Evolutionary conservation across 2,113 vertebrate species (phyloP).

Genomic region (Agelaius tricolor): DNA sequence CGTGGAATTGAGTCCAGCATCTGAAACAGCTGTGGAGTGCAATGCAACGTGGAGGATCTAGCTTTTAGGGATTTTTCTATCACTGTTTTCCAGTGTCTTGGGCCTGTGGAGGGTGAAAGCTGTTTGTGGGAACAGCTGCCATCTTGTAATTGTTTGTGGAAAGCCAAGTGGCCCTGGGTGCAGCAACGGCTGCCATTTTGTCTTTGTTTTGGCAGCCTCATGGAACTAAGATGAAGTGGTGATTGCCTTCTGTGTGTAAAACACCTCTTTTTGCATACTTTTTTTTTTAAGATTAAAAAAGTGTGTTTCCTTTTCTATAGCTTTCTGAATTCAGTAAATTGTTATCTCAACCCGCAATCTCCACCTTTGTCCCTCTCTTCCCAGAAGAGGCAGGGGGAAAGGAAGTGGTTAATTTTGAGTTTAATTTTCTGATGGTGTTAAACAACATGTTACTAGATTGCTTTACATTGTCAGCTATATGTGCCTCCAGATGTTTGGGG

Average conservation of each 20-base stretch:
- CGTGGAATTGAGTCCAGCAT: neutral
- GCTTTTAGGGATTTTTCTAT: neutral
- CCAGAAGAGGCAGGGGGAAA: rapidly evolving
- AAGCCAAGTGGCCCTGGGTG: neutral
- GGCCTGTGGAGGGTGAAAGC: neutral
- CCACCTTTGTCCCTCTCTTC: neutral
- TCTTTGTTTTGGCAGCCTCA: neutral
- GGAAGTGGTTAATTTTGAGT: neutral
- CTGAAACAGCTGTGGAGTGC: neutral
- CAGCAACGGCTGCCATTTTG: rapidly evolving
- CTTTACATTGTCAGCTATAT: neutral
- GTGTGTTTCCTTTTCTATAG: neutral
- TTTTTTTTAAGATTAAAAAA: neutral
- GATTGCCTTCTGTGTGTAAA: neutral
- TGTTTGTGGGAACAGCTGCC: rapidly evolving
- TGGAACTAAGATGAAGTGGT: rapidly evolving
- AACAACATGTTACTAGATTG: neutral
- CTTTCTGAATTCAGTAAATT: neutral
- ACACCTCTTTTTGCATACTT: neutral
- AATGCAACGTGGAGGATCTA: rapidly evolving
- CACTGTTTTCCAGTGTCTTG: neutral
- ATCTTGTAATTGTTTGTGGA: neutral
- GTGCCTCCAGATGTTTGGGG: neutral
- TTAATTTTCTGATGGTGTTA: neutral
- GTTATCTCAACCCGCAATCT: neutral